Evolutionary conservation across 2,888 invertebrate genomes (phyloP), one percentile per base, ranked within the genome.

Genomic region (Eledona agricola): DNA sequence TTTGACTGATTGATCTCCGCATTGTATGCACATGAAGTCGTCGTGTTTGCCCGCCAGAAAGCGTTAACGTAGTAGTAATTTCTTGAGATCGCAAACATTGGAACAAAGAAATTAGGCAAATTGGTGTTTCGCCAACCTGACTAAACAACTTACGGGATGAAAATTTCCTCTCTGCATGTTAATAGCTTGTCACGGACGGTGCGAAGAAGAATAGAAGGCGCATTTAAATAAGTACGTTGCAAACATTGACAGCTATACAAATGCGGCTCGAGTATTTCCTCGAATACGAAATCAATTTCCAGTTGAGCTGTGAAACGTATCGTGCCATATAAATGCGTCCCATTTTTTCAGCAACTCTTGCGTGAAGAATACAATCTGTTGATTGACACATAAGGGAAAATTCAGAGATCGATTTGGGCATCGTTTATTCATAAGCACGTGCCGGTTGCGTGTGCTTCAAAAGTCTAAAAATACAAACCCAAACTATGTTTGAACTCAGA

Each of bases 241-340:
- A 50, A 50, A 50, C 54, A 50, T 46, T 43, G 56, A 53, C 52
- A 50, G 45, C 49, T 37, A 53, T 50, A 57, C 52, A 51, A 55
- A 55, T 57, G 57, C 43, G 22, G 25, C 6, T 25, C 7, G 50
- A 53, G 57, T 45, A 53, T 53, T 53, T 56, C 45, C 50, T 26
- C 50, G 57, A 57, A 57, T 57, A 57, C 57, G 40, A 53, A 57
- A 57, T 57, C 57, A 57, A 57, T 57, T 57, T 57, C 49, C 53
- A 57, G 57, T 57, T 57, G 57, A 57, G 53, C 53, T 49, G 57
- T 53, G 47, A 53, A 53, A 53, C 34, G 47, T 56, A 37, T 56
- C 51, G 38, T 19, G 23, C 47, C 29, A 32, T 28, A 51, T 55
- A 51, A 51, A 46, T 46, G 51, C 28, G 43, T 46, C 42, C 23